Base-by-base conservation (phyloP, 2,888 invertebrate species). In the Coenonympha arcania region DNA sequence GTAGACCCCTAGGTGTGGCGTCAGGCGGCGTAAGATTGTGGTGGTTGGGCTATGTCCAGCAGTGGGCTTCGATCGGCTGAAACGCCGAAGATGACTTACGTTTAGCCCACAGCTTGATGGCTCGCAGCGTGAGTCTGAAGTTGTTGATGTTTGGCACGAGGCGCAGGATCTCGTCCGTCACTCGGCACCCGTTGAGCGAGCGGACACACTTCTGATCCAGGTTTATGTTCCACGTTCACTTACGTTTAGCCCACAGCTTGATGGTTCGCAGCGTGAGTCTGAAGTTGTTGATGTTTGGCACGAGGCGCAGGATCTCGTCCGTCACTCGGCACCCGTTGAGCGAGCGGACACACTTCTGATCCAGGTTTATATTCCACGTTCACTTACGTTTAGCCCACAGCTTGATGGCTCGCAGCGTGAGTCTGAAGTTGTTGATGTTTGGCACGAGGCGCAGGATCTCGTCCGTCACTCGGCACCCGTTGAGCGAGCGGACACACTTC, bases 31-130 rank as follows among this genome's bases (percentile, higher is more conserved):
- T n/a, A n/a, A n/a, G n/a, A n/a, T n/a, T n/a, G n/a, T n/a, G n/a
- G n/a, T n/a, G n/a, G n/a, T n/a, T n/a, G n/a, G n/a, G n/a, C n/a
- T n/a, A n/a, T n/a, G n/a, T n/a, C n/a, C n/a, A n/a, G n/a, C n/a
- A n/a, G n/a, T n/a, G n/a, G n/a, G n/a, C n/a, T n/a, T n/a, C n/a
- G n/a, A n/a, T n/a, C n/a, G n/a, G n/a, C n/a, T n/a, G n/a, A n/a
- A n/a, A n/a, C n/a, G n/a, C n/a, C n/a, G n/a, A n/a, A n/a, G n/a
- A n/a, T n/a, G n/a, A n/a, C n/a, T n/a, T n/a, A n/a, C n/a, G n/a
- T n/a, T n/a, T n/a, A 1, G 99, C 99, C 99, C 99, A 99, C 31
- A 99, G 87, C 79, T 99, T 99, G 64, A 99, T 97, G 31, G 98
- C 93, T 57, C 99, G 87, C 48, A 99, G 87, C 4, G 99, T 95